Base-by-base conservation (phyloP, 2,113 vertebrate genomes). In the Dendropsophus ebraccatus region DNA sequence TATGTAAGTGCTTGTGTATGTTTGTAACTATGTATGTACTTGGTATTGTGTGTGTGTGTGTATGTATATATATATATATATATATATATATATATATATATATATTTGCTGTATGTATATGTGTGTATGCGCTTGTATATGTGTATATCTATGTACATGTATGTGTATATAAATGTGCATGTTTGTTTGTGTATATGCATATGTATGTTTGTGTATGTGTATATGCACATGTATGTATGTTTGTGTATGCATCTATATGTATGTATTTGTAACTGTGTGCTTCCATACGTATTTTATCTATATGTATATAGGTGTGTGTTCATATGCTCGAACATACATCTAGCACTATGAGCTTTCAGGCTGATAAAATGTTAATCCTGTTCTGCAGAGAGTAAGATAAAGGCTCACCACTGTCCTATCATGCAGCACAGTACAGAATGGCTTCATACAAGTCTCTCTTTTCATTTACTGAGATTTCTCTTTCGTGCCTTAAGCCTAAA, bases 401-500 rank as follows among this genome's bases (percentile, higher is more conserved):
- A 60, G 23, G 30, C 45, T 60, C 5, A 37, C 37, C 25, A 8
- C 21, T 67, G 25, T 19, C 35, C 32, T 52, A 5, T 69, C 58
- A 35, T n/a, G 8, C 73, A 50, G 62, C 49, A 28, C 54, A 47
- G 58, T n/a, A 28, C 74, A 23, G 41, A 58, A 17, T 21, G 74
- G 67, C 74, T 88, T 81, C 50, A 82, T 50, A 62, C 10, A 76
- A 75, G 88, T 87, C 79, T 88, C 86, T 87, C 80, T 85, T 85
- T 88, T 88, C 37, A 72, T 3, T 81, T 87, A 62, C 78, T 84
- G 83, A 75, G 60, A 67, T 86, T 89, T 74, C 82, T 69, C 37
- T 87, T 88, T 87, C 37, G 86, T 88, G 87, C 74, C 49, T 81
- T 86, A 74, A 84, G 86, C 87, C 90, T 89, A 88, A 92, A 89